phyloP scores from a whole-genome alignment of 1,140 invertebrate species.

The Apis florea region DNA sequence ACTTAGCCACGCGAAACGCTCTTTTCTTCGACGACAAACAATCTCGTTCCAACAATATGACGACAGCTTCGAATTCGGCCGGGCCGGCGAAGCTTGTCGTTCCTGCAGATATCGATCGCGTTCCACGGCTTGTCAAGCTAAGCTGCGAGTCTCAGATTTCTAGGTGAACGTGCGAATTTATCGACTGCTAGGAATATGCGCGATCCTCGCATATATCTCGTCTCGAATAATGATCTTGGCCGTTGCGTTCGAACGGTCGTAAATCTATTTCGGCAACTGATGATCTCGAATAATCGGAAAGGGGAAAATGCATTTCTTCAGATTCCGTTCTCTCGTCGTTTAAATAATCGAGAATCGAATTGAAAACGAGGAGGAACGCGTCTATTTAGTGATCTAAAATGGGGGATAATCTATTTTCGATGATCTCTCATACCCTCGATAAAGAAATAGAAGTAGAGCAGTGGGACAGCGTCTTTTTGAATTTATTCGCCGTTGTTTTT shows the following conservation, averaged over 20 bases:
- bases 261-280: slow-evolving; percentile 18
- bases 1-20: too few species aligned
- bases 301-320: too few species aligned
- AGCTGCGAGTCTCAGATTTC: slow-evolving; percentile 57
- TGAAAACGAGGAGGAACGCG: background rate
- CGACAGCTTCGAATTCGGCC: slow-evolving; percentile 49
- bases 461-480: background rate
- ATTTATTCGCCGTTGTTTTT: background rate
- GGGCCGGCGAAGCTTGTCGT: slow-evolving; percentile 54
- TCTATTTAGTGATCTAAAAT: background rate
- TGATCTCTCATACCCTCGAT: too few species aligned
- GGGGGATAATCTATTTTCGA: background rate
- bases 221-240: slow-evolving; percentile 8
- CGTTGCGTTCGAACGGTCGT: slow-evolving; percentile 11
- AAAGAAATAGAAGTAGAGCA: background rate
- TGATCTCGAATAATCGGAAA: background rate
- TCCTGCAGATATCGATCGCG: slow-evolving; percentile 63
- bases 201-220: slow-evolving; percentile 47
- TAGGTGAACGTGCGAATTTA: slow-evolving; percentile 50
- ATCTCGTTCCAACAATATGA: slow-evolving; percentile 28
- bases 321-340: too few species aligned
- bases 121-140: slow-evolving; percentile 54
- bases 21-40: too few species aligned
- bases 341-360: slow-evolving; percentile 10
- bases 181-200: slow-evolving; percentile 43